Base-by-base conservation (phyloP, 2,797 vertebrate species). In the Crocidura indochinensis region DNA sequence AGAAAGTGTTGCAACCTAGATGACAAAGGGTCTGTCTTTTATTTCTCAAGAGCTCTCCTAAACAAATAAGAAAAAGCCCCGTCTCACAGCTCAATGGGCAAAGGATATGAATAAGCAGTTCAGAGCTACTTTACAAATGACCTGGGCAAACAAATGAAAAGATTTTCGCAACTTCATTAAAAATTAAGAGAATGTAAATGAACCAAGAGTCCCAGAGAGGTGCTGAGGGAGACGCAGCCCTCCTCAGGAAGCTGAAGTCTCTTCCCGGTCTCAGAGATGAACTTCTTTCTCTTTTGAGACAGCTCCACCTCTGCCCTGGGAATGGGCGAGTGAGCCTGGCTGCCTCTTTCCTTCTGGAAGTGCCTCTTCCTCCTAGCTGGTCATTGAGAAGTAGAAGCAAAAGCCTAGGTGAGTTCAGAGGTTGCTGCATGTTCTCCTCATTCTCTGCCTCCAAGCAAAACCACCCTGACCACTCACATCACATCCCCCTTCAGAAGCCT, bases 231-330 rank as follows among this genome's bases (percentile, higher is more conserved):
- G 19, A 29, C 51, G 17, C 14, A 14, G 80, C 67, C 90, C 93
- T 79, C 92, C 83, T 91, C 60, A 19, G 76, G 56, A 17, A 84
- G 95, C 17, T 60, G 56, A 38, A 90, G 86, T 92, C 87, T 90
- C 92, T 26, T 81, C 82, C 71, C 0, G 22, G 74, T 8, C 94
- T 95, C 84, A 92, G 94, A 96, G 94, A 94, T 92, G 94, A 95
- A 95, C 51, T 84, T 74, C 56, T 67, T 85, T 38, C 87, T 88
- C 53, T 78, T 46, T 68, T 0, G n/a, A 82, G 81, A 9, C 64
- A 65, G 56, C 53, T 76, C 77, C 88, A 27, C 79, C 91, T 78
- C 46, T 85, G 92, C 91, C 84, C 20, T 2, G 14, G 89, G 84
- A 91, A 38, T 81, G 90, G 86, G 88, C 8, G 71, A 83, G 88